These are phyloP conservation scores for Dichetophora obliterata DNA, from an alignment of 2,888 invertebrate genomes.

Conservation along the genomic window DNA sequence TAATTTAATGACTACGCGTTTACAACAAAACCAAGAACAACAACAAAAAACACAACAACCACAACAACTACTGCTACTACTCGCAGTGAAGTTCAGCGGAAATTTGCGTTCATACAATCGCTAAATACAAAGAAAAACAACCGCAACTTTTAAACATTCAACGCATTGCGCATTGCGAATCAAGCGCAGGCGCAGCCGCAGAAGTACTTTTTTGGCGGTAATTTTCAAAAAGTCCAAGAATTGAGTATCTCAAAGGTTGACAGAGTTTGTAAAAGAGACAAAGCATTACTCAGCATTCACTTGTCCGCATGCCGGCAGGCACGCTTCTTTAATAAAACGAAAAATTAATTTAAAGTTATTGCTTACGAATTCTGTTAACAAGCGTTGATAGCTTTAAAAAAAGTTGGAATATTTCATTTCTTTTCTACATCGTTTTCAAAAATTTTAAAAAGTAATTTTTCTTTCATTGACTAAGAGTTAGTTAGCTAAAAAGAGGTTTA, in stretches of 20 bases:
- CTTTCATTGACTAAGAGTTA: no score
- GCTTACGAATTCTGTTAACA: no score
- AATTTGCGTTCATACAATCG: slow-evolving; percentile 15
- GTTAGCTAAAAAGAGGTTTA: no score
- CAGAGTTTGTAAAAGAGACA: neutral
- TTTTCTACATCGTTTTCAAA: neutral
- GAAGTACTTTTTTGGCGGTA: slow-evolving; percentile 29
- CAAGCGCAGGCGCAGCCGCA: neutral
- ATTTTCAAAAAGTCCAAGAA: slow-evolving; percentile 23
- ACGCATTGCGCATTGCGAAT: slow-evolving; percentile 32
- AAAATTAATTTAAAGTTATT: no score
- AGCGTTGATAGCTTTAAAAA: no score
- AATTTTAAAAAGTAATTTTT: no score
- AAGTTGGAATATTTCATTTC: no score
- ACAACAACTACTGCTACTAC: neutral
- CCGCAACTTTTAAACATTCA: slow-evolving; percentile 8
- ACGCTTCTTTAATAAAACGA: neutral
- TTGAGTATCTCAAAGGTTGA: neutral
- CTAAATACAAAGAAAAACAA: neutral
- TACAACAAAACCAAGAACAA: no score
- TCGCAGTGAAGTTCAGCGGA: slow-evolving; percentile 20
- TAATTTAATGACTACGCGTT: slow-evolving; percentile 27
- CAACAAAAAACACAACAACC: no score
- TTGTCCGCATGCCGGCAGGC: neutral
- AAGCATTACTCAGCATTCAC: neutral